phyloP scores from a whole-genome alignment of 2,797 vertebrate species.

The Tamandua tetradactyla region DNA sequence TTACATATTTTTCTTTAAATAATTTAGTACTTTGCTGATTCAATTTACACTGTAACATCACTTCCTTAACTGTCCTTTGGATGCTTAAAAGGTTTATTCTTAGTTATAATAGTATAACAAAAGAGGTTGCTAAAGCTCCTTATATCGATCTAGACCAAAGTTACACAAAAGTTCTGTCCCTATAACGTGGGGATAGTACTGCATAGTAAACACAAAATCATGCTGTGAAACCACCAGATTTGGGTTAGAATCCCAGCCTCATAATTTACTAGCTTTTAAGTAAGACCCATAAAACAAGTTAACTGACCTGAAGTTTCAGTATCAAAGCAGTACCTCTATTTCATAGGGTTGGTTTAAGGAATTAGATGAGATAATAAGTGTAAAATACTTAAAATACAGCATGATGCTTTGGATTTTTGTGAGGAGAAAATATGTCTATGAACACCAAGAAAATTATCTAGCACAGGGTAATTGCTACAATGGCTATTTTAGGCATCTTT shows the following conservation, averaged over 20 bases:
- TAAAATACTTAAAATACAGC: conserved; percentile 6
- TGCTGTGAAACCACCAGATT: neutral
- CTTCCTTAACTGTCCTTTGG: neutral
- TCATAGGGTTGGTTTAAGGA: neutral
- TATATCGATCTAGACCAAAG: conserved; percentile 19
- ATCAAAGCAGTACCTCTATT: neutral
- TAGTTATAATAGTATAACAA: neutral
- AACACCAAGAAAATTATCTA: conserved; percentile 7
- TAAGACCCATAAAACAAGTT: conserved; percentile 9
- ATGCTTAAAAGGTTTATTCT: neutral
- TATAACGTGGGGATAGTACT: neutral
- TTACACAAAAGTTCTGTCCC: neutral
- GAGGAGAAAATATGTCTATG: neutral
- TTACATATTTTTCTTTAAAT: conserved; percentile 15
- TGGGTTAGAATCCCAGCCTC: neutral
- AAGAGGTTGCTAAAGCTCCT: conserved; percentile 17
- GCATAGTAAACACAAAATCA: neutral
- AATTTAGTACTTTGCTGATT: conserved; percentile 2
- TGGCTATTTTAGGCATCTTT: neutral
- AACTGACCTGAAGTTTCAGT: neutral
- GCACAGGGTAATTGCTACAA: neutral
- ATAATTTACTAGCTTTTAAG: neutral
- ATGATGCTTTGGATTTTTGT: neutral
- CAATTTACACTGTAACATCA: neutral
- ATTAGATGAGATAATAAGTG: neutral